A percentile compares a stretch with the other conserved stretches of the same genome.
Conservation (phyloP, 2,888 invertebrate species). For the Tromatobia lineatoria region DNA sequence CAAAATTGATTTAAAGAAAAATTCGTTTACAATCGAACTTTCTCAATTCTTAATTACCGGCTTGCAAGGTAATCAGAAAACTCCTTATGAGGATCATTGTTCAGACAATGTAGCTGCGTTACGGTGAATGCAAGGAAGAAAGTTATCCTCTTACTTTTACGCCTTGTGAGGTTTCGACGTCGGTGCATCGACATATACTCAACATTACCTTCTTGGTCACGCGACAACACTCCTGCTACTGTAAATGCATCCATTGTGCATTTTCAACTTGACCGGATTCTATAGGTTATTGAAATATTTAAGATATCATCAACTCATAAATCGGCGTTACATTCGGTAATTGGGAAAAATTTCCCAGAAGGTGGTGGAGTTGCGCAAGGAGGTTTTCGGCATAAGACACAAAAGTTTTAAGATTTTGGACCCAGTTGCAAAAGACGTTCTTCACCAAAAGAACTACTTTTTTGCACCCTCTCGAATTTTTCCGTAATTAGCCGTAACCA, state of each 20-base stretch:
- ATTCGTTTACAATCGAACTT: background rate
- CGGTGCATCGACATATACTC: slow-evolving; percentile 25
- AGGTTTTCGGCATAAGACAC: too few species aligned
- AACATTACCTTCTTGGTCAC: background rate
- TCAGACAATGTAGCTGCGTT: slow-evolving; percentile 3
- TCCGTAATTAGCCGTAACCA: too few species aligned
- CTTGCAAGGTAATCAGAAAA: slow-evolving; percentile 16
- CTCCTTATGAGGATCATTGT: slow-evolving; percentile 30
- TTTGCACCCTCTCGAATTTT: too few species aligned
- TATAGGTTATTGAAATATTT: background rate
- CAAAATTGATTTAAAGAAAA: too few species aligned
- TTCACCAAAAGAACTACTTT: too few species aligned
- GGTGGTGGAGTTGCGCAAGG: too few species aligned
- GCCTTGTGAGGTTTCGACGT: slow-evolving; percentile 13
- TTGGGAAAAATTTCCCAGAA: too few species aligned
- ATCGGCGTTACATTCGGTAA: background rate
- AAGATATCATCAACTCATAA: background rate
- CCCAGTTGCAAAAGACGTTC: too few species aligned
- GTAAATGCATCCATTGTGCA: background rate
- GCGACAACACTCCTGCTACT: background rate
- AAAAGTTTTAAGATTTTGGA: too few species aligned
- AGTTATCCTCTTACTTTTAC: slow-evolving; percentile 24
- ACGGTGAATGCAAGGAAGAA: slow-evolving; percentile 55
- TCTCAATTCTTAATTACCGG: background rate
- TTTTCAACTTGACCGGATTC: background rate